These are phyloP conservation scores for Oreonectes daqikongensis DNA, from an alignment of 2,797 vertebrate species.

Conservation along the genomic window DNA sequence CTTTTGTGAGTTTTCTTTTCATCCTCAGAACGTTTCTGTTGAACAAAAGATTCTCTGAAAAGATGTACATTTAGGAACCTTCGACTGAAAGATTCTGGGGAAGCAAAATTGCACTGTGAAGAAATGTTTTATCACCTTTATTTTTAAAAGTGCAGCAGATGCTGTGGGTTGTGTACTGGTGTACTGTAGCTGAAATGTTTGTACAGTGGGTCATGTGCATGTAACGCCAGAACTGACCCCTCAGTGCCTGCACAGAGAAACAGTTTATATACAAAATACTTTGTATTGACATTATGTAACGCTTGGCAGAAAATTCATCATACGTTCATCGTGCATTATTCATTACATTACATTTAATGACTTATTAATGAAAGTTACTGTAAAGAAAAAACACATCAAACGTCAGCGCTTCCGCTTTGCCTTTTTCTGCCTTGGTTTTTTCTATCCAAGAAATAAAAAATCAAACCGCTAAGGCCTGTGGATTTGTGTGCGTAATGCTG, in stretches of 20 bases:
- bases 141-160: no score
- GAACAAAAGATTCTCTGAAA: no score
- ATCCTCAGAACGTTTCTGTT: no score
- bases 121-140: no score
- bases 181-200: not conserved
- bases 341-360: not conserved
- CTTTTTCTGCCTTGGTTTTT: not conserved
- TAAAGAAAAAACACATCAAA: slow-evolving; percentile 42
- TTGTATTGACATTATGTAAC: not conserved
- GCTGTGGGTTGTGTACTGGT: not conserved
- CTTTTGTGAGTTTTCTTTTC: no score
- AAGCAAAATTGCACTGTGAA: no score
- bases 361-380: slow-evolving; percentile 26
- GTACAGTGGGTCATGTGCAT: not conserved
- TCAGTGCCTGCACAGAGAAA: not conserved
- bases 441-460: slow-evolving; percentile 11
- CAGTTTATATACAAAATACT: not conserved
- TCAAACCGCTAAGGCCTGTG: slow-evolving; percentile 27
- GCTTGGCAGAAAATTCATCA: no score
- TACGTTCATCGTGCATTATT: no score
- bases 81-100: no score
- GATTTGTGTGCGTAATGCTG: slow-evolving; percentile 11
- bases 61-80: no score
- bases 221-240: slow-evolving; percentile 29
- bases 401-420: not conserved